Base-by-base conservation (phyloP, 2,113 vertebrate species). In the Condylura cristata region DNA sequence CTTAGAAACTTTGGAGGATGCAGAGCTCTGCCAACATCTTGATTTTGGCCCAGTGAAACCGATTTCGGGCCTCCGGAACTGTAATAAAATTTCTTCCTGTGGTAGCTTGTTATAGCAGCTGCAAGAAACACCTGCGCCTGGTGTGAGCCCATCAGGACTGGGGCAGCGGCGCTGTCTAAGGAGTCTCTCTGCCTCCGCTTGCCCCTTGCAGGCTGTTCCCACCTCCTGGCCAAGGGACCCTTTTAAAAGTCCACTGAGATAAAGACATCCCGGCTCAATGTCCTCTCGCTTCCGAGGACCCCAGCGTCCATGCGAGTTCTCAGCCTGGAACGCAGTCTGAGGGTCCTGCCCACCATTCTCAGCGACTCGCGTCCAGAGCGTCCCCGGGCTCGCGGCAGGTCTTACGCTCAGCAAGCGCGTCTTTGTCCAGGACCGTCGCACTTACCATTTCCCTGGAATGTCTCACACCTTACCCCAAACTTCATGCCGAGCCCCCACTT, bases 31-130 rank as follows among this genome's bases (percentile, higher is more conserved):
- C 71, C 16, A 24, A n/a, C n/a, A 56, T 66, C 74, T 44, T 85
- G 34, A n/a, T 63, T 46, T 44, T 61, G 78, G 72, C 34, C 63
- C 48, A 26, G 4, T 16, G 53, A 81, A 66, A 75, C 39, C 41
- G 86, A 78, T 24, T 48, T 88, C 89, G 30, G 28, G 56, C 24
- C 56, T 63, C 86, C 56, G 82, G 66, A 81, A 56, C 14, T 37
- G 18, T 28, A 60, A 56, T 28, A 76, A 10, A 84, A 71, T 5
- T 86, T 8, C n/a, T n/a, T 37, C 83, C 48, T 34, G 14, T 84
- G 79, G 44, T 63, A 14, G 32, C 32, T 76, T 44, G 66, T 91
- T 34, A 61, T 0, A 82, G 37, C n/a, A 76, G 53, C 56, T 46
- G 14, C 14, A 18, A 46, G 66, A 51, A 79, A 30, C 3, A 11